These are phyloP conservation scores for Diploptera punctata DNA, from an alignment of 2,888 invertebrate genomes.

Conservation along the genomic window DNA sequence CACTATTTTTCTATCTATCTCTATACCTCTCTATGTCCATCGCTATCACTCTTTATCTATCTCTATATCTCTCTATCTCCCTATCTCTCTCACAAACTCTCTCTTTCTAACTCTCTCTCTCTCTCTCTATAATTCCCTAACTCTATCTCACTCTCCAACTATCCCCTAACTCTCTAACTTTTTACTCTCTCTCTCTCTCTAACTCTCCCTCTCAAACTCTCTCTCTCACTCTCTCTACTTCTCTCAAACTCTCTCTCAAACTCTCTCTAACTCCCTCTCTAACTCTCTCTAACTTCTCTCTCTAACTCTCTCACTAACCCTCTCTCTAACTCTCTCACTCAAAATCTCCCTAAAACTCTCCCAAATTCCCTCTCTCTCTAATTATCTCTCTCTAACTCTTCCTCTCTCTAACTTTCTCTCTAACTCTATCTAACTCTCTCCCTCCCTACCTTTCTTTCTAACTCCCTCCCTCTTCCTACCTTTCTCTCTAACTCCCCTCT, in stretches of 20 bases:
- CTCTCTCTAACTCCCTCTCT: constrained; percentile 3
- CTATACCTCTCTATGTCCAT: not conserved
- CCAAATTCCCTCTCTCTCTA: not conserved
- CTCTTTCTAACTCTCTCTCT: not conserved
- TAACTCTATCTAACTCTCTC: not conserved
- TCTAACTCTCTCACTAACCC: not conserved
- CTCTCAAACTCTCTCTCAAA: not conserved
- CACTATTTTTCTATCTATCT: not conserved
- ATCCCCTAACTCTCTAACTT: no score
- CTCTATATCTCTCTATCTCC: not conserved
- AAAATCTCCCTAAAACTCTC: not conserved
- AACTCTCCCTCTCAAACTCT: not conserved
- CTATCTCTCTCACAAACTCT: not conserved
- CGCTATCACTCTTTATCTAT: not conserved
- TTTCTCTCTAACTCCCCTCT: no score
- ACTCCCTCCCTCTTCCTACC: no score
- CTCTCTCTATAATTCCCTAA: no score
- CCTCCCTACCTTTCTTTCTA: not conserved
- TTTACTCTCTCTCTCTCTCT: not conserved
- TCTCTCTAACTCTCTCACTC: not conserved
- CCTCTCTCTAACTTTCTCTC: not conserved
- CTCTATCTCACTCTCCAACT: no score
- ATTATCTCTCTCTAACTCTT: not conserved
- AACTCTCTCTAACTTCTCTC: not conserved
- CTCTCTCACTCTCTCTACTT: not conserved